These are phyloP conservation scores for Paramormyrops hopkinsi DNA, from an alignment of 2,797 vertebrate species.

Conservation along the genomic window DNA sequence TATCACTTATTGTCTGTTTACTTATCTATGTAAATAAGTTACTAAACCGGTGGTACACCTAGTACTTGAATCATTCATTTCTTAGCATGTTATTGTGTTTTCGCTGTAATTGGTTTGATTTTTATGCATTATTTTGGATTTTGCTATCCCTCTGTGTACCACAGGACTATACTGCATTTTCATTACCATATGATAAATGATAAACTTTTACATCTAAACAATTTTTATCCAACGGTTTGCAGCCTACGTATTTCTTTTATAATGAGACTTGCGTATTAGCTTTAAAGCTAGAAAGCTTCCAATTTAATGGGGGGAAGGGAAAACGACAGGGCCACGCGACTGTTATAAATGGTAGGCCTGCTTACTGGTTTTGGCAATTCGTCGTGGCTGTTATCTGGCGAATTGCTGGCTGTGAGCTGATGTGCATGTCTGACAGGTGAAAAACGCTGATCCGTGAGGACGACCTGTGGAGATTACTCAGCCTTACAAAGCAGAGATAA, in stretches of 20 bases:
- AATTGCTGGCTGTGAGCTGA: constrained; percentile 6
- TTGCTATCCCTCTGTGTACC: not conserved
- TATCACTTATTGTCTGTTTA: not conserved
- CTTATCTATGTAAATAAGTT: not conserved
- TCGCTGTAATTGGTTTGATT: not conserved
- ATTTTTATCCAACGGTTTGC: not conserved
- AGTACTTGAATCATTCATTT: not conserved
- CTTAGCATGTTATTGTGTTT: not conserved
- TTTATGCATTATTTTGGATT: not conserved
- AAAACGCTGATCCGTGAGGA: constrained; percentile 12
- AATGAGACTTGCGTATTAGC: not conserved
- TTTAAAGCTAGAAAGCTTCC: not conserved
- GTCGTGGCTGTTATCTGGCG: not conserved
- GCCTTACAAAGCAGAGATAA: not conserved
- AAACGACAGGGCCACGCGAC: not conserved
- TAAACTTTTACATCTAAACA: not conserved
- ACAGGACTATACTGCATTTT: not conserved
- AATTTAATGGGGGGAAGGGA: not conserved
- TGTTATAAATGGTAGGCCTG: not conserved
- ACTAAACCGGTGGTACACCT: not conserved
- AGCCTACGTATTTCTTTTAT: not conserved
- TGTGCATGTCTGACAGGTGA: constrained; percentile 7
- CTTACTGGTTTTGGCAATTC: not conserved
- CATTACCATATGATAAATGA: not conserved
- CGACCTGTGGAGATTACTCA: not conserved